Evolutionary conservation across 2,797 vertebrate genomes (phyloP).

Genomic region (Platyrinchus mystaceus): DNA sequence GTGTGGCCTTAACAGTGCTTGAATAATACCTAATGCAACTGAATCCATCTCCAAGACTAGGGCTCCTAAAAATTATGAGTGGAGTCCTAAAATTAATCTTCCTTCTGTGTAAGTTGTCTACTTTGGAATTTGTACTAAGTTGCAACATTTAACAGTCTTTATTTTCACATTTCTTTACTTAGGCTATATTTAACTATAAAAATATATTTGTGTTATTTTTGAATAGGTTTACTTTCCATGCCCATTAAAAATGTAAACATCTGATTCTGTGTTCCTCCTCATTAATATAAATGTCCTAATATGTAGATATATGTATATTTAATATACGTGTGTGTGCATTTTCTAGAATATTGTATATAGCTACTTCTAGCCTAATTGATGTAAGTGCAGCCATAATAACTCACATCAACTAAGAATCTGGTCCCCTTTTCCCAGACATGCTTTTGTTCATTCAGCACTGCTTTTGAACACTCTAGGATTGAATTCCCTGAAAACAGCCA

Average conservation of each 20-base stretch:
- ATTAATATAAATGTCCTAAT: neutral
- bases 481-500: slow-evolving; percentile 27
- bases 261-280: neutral
- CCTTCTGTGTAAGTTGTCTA: neutral
- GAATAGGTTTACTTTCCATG: neutral
- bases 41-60: neutral
- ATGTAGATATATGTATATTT: neutral
- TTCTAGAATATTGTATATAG: neutral
- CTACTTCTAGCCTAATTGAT: neutral
- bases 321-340: neutral
- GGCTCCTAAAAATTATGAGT: neutral
- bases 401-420: neutral
- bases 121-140: neutral
- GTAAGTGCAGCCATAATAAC: neutral
- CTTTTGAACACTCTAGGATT: neutral
- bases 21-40: neutral
- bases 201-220: neutral
- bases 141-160: neutral
- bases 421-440: neutral
- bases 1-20: neutral
- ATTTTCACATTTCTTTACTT: neutral
- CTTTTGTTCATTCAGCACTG: slow-evolving; percentile 15
- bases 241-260: neutral
- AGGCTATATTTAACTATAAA: neutral
- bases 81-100: neutral